Base-by-base conservation (phyloP, 2,797 vertebrate genomes). In the Steatocranus sp. region DNA sequence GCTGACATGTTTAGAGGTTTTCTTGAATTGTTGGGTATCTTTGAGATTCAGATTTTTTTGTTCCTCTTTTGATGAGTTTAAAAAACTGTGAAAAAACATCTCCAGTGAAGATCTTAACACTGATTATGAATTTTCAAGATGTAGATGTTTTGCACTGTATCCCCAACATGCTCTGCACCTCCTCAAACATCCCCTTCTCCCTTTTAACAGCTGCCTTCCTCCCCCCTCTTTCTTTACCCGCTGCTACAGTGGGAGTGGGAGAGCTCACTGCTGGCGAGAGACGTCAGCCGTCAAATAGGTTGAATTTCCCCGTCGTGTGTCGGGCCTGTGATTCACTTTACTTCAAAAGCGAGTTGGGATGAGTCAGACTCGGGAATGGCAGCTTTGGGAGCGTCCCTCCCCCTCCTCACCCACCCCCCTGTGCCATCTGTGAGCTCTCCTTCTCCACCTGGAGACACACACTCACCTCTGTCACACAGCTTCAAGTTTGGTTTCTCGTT, bases 401-500 rank as follows among this genome's bases (percentile, higher is more conserved):
- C 41, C 77, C 41, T 75, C 58, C 41, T 23, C 82, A 63, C 53
- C 46, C 78, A 81, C 79, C 50, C 77, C 78, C 77, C 76, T 32
- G 12, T 58, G 81, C 87, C 88, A 93, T 92, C 87, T 92, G 87
- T 89, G 91, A 92, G 89, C 92, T 90, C 91, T 93, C 83, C 84
- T 77, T 27, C 82, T 86, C 83, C 15, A 79, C 83, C 76, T 36
- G 18, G 80, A 90, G 88, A 85, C 77, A 74, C 83, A 46, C 84
- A 46, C 83, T 90, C 91, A 90, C 88, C 89, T 94, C 92, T 91
- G 92, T 94, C 89, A 91, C 94, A 93, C 90, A 76, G 83, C 81
- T 76, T 79, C 70, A 84, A 51, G 83, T 90, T 89, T 89, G 90
- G 20, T 81, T 75, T 51, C 23, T 75, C 51, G 23, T 73, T 73